These are phyloP conservation scores for Tachysurus vachellii DNA, from an alignment of 2,113 vertebrate species.

Conservation along the genomic window DNA sequence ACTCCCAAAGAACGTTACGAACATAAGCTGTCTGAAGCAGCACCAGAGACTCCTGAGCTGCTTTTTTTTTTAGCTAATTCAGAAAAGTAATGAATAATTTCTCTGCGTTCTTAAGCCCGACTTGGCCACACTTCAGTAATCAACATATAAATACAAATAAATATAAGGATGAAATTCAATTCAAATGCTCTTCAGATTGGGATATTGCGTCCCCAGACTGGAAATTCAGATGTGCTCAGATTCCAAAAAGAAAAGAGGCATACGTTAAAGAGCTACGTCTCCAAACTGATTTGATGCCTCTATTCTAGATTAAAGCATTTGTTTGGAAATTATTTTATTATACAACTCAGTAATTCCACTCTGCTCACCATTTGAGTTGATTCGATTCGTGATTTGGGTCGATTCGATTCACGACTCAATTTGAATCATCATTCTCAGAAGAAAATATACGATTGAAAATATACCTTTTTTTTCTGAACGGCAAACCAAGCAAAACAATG, in stretches of 20 bases:
- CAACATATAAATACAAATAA: neutral
- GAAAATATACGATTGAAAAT: neutral
- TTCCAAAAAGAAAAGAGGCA: no score
- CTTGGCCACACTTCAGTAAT: neutral
- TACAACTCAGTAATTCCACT: neutral
- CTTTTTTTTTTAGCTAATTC: slow-evolving; percentile 28
- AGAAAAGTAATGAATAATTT: slow-evolving; percentile 22
- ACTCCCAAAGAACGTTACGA: neutral
- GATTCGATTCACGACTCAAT: neutral
- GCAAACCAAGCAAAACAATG: neutral
- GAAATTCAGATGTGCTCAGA: neutral
- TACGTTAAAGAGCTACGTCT: no score
- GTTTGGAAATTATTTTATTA: no score
- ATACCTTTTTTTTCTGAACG: neutral
- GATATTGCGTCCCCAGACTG: neutral
- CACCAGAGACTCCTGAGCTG: slow-evolving; percentile 18
- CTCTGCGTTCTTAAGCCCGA: slow-evolving; percentile 26
- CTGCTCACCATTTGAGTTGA: neutral
- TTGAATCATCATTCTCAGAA: neutral
- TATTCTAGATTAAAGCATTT: no score
- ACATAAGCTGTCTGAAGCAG: slow-evolving; percentile 2
- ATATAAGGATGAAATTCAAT: neutral
- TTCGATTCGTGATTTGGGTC: neutral
- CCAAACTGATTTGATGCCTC: no score
- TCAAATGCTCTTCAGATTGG: neutral